Evolutionary conservation across 2,888 invertebrate genomes (phyloP), one percentile per base, ranked within the genome.

Genomic region (Proisotoma minuta): DNA sequence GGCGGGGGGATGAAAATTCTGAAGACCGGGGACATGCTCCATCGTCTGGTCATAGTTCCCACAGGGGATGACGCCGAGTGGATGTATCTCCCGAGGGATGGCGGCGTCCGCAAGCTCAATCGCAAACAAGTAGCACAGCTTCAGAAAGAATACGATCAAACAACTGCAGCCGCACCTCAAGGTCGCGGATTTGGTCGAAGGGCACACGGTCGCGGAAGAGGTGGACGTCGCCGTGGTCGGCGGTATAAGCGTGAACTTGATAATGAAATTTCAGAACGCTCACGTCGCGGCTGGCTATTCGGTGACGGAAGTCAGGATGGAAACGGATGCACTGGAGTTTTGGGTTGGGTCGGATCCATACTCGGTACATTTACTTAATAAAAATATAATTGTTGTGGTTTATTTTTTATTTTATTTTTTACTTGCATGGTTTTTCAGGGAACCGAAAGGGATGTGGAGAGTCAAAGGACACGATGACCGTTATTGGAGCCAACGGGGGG

Each of bases 261-360:
- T n/a, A n/a, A n/a, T n/a, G n/a, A n/a, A n/a, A n/a, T n/a, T n/a
- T n/a, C n/a, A n/a, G n/a, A n/a, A n/a, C n/a, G n/a, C n/a, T n/a
- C n/a, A n/a, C n/a, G n/a, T 3, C 49, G 49, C 8, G 49, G 49
- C 3, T 49, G 49, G 49, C 49, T 49, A 8, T 49, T 49, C 8
- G 49, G 49, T 4, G 23, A 49, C 23, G 49, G 49, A 15, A 24
- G 49, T 20, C 49, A 49, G 15, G 20, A 24, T 15, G 49, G 49
- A 15, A 49, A 49, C 23, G 49, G 49, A 12, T 49, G 49, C 15
- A 4, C 3, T 24, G 49, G 49, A 4, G 23, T 49, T 20, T 49
- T 49, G 3, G 49, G 49, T 3, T 22, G 18, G 15, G 23, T 49
- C 23, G 49, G 49, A 4, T 49, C 23, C 4, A 49, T 49, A 22